Conservation (phyloP, 2,113 vertebrate genomes). For the Ranitomeya imitator region DNA sequence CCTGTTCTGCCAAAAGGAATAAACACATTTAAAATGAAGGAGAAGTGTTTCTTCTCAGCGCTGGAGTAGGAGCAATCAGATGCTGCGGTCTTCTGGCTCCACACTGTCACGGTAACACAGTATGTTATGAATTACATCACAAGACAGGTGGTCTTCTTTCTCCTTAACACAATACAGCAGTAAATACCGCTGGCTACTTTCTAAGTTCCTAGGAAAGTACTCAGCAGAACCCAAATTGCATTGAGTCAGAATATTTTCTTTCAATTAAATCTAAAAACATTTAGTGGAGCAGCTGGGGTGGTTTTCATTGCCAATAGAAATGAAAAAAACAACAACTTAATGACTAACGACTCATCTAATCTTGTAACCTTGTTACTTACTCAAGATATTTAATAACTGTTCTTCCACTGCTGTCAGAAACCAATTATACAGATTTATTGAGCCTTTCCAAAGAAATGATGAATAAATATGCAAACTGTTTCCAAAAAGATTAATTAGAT, state of each 20-base stretch:
- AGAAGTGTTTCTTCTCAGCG: too few species aligned
- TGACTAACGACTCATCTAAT: conserved; percentile 58
- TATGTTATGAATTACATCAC: neutral
- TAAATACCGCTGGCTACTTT: neutral
- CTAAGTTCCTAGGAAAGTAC: conserved; percentile 13
- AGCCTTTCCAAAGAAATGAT: conserved; percentile 59
- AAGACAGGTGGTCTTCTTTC: neutral
- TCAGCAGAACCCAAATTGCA: conserved; percentile 26
- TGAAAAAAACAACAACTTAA: conserved; percentile 5
- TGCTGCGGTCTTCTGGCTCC: too few species aligned
- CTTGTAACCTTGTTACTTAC: conserved; percentile 61
- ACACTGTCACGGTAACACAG: too few species aligned
- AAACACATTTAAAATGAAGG: too few species aligned
- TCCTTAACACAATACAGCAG: neutral
- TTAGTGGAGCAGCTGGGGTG: conserved; percentile 50
- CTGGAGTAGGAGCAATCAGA: too few species aligned
- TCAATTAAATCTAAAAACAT: conserved; percentile 53
- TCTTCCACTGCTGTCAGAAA: conserved; percentile 60
- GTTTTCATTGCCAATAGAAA: conserved; percentile 46
- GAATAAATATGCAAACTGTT: conserved; percentile 63
- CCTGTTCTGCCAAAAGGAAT: too few species aligned
- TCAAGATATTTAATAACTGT: conserved; percentile 57
- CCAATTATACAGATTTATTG: conserved; percentile 64
- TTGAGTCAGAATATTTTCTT: conserved; percentile 39
- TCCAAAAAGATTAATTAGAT: conserved; percentile 60